Percentiles rank a stretch among this genome's conserved stretches.
Evolutionary conservation across 2,797 vertebrate genomes (phyloP).

Genomic region (Taeniopygia guttata): DNA sequence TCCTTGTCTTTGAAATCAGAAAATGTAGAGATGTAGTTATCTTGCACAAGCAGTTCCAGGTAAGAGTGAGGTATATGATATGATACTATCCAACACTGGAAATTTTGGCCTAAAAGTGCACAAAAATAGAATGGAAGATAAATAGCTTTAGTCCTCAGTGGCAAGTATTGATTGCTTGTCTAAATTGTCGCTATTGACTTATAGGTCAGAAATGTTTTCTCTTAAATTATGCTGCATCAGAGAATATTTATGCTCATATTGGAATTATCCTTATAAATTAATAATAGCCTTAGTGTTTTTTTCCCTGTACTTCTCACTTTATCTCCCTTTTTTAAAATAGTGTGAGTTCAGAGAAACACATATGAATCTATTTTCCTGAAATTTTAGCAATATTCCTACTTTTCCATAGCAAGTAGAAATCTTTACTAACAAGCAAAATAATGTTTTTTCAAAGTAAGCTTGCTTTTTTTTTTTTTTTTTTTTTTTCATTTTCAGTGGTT

Average conservation of each 20-base stretch:
- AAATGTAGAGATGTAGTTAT: background rate
- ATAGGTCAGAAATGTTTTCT: background rate
- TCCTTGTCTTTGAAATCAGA: background rate
- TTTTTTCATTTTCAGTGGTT: background rate
- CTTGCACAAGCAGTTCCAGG: background rate
- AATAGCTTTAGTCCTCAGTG: background rate
- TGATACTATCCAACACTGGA: background rate
- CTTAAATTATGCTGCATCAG: background rate
- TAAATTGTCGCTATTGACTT: background rate
- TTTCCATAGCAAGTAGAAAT: background rate
- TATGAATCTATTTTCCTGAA: background rate
- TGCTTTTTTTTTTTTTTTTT: background rate
- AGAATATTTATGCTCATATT: background rate
- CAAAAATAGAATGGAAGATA: background rate
- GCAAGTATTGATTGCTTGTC: background rate
- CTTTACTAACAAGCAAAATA: background rate
- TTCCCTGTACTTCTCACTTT: background rate
- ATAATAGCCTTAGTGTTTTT: background rate
- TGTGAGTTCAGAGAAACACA: background rate
- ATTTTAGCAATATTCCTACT: background rate
- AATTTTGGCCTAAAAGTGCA: background rate
- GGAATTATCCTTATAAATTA: background rate
- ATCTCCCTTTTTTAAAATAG: background rate
- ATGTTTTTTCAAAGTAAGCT: background rate
- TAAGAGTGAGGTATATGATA: accelerated